Conservation (phyloP, 2,888 invertebrate genomes). For the Tanytarsus gracilentus region DNA sequence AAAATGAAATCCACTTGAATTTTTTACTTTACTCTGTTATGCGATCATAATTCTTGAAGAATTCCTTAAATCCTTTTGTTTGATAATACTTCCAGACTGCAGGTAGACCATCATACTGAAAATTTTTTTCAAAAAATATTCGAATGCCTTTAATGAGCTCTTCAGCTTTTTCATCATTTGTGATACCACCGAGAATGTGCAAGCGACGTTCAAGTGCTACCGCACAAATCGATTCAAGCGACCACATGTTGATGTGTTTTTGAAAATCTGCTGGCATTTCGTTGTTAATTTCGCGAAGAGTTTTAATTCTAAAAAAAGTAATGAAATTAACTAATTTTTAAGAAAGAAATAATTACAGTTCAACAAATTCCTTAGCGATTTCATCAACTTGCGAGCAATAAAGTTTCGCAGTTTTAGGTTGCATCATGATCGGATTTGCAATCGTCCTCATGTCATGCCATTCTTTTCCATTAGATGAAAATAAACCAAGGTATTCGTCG, state of each 20-base stretch:
- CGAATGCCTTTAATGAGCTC: background rate
- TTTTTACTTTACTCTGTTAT: constrained; percentile 39
- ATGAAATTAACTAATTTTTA: constrained; percentile 32
- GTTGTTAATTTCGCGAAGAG: background rate
- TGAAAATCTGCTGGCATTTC: constrained; percentile 45
- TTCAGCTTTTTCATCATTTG: background rate
- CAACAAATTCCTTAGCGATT: constrained; percentile 40
- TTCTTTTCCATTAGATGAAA: constrained; percentile 48
- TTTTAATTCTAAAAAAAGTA: background rate
- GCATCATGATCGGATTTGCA: constrained; percentile 48
- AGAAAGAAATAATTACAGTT: constrained; percentile 12
- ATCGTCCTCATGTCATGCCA: constrained; percentile 54
- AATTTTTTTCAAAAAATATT: constrained; percentile 24
- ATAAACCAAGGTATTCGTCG: constrained; percentile 34
- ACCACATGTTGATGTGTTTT: constrained; percentile 49
- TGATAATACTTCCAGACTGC: constrained; percentile 37
- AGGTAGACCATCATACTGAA: constrained; percentile 37
- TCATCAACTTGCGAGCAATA: constrained; percentile 46
- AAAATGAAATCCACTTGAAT: background rate
- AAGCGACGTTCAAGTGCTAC: constrained; percentile 42
- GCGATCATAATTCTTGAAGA: constrained; percentile 39
- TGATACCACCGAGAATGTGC: constrained; percentile 34
- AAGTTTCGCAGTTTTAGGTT: constrained; percentile 48
- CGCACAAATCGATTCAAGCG: constrained; percentile 47
- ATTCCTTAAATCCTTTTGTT: constrained; percentile 37